Evolutionary conservation across 2,113 vertebrate genomes (phyloP).

Genomic region (Istiophorus platypterus): DNA sequence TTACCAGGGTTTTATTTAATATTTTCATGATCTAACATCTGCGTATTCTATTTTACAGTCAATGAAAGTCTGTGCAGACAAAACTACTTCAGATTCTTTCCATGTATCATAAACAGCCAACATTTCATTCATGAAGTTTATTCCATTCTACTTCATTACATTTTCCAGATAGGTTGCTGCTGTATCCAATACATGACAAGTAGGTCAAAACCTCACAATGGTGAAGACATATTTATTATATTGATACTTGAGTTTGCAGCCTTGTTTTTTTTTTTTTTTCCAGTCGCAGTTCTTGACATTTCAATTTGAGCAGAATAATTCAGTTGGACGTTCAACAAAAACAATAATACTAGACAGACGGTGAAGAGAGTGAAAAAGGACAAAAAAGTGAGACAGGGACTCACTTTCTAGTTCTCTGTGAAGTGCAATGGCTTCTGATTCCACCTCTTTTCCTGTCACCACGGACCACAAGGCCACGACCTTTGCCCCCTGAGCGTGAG

Average conservation of each 20-base stretch:
- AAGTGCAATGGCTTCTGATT: slow-evolving; percentile 80
- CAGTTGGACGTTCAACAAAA: slow-evolving; percentile 8
- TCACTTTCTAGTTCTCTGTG: slow-evolving; percentile 87
- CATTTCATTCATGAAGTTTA: slow-evolving; percentile 11
- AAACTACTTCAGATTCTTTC: slow-evolving; percentile 8
- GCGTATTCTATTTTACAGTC: neutral
- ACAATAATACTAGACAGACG: slow-evolving; percentile 10
- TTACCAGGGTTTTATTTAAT: neutral
- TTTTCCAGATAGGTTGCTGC: slow-evolving; percentile 8
- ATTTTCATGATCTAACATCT: neutral
- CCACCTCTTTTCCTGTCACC: slow-evolving; percentile 81
- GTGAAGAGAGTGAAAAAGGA: neutral
- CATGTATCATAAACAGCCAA: slow-evolving; percentile 11
- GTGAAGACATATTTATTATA: slow-evolving; percentile 44
- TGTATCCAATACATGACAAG: slow-evolving; percentile 18
- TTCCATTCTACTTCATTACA: slow-evolving; percentile 15
- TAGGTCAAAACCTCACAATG: slow-evolving; percentile 21
- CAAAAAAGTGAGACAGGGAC: slow-evolving; percentile 21
- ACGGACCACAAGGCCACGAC: slow-evolving; percentile 77
- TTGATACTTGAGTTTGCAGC: slow-evolving; percentile 16
- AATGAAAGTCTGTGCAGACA: neutral
- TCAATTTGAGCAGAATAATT: slow-evolving; percentile 48
- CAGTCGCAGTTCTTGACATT: slow-evolving; percentile 47
- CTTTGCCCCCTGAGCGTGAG: slow-evolving; percentile 72
- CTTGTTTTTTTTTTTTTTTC: slow-evolving; percentile 42